Conservation (phyloP, 2,797 vertebrate genomes). For the Eulemur coronatus region DNA sequence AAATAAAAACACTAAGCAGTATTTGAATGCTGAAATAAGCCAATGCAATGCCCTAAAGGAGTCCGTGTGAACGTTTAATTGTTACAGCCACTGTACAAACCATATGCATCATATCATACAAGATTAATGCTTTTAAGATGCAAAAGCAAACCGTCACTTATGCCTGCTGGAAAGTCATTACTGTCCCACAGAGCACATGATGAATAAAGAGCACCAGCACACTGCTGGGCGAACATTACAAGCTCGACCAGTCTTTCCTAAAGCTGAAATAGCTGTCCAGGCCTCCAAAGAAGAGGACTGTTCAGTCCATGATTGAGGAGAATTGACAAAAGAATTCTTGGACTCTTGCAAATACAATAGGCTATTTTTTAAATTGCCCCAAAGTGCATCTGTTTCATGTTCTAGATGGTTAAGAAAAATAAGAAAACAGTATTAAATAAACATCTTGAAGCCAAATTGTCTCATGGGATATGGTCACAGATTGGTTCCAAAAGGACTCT, state of each 20-base stretch:
- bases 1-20: neutral
- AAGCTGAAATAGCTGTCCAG: neutral
- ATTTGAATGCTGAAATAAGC: neutral
- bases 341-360: neutral
- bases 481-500: neutral
- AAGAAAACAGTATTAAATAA: neutral
- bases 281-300: neutral
- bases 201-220: neutral
- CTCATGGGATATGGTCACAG: neutral
- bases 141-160: neutral
- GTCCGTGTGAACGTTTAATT: neutral
- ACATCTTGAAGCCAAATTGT: neutral
- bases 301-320: neutral
- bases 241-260: neutral
- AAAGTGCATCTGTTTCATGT: neutral
- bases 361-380: neutral
- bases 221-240: neutral
- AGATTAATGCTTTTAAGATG: constrained; percentile 12
- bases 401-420: neutral
- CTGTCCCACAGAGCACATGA: neutral
- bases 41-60: neutral
- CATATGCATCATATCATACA: neutral
- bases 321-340: neutral
- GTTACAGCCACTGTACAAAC: neutral
- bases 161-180: neutral